These are phyloP conservation scores for Uria lomvia DNA, from an alignment of 2,113 vertebrate species.

Conservation along the genomic window DNA sequence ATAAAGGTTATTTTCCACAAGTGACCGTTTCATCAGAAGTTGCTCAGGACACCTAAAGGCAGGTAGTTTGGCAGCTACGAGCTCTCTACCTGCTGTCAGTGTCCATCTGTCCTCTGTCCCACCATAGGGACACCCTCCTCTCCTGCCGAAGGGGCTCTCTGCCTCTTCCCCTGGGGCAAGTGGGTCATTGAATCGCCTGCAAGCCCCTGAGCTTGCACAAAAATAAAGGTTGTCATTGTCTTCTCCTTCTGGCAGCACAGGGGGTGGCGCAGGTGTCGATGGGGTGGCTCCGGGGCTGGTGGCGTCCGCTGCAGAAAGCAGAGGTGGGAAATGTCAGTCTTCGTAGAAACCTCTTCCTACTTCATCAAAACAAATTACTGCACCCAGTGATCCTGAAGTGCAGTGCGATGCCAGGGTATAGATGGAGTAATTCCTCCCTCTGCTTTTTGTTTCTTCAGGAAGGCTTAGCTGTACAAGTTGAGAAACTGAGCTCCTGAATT, in stretches of 20 bases:
- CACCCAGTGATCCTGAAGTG: neutral
- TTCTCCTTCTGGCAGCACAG: neutral
- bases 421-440: neutral
- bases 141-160: neutral
- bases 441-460: neutral
- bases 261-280: accelerated
- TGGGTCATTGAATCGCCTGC: too few relatives aligned
- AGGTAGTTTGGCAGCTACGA: neutral
- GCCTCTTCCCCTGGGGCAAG: neutral
- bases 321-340: neutral
- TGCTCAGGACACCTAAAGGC: neutral
- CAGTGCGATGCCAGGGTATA: neutral
- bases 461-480: neutral
- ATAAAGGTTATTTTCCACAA: neutral
- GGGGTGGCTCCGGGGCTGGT: neutral
- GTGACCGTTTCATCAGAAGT: neutral
- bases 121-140: accelerated
- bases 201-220: neutral
- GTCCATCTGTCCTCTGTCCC: neutral
- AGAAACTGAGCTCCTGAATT: neutral
- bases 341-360: neutral
- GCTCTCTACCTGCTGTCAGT: neutral
- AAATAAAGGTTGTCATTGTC: neutral
- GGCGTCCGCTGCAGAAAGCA: neutral
- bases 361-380: neutral